A percentile compares a stretch with the other conserved stretches of the same genome.
Evolutionary conservation across 1,140 invertebrate genomes (phyloP).

Genomic region (Lanistes nyassanus): DNA sequence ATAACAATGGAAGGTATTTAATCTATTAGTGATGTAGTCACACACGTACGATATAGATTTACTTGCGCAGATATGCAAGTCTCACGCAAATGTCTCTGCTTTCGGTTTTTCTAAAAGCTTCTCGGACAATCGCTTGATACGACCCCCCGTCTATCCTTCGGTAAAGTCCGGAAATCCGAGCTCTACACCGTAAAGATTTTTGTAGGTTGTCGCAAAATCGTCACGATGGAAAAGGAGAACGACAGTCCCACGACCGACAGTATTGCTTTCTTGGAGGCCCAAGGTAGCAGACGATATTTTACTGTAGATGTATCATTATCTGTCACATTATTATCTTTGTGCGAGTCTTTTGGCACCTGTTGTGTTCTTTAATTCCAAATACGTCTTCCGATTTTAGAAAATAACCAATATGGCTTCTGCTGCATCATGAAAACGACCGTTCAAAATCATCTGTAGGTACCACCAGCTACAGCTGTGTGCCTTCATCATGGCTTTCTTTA

Average conservation of each 20-base stretch:
- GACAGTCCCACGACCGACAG: conserved; percentile 43
- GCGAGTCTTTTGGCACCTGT: not conserved
- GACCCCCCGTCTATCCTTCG: conserved; percentile 3
- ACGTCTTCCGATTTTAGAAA: not conserved
- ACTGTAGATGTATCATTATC: not conserved
- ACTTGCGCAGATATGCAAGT: too few relatives aligned
- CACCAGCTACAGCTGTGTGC: not conserved
- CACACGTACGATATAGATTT: too few relatives aligned
- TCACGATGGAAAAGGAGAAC: conserved; percentile 42
- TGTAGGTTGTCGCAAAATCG: conserved; percentile 47
- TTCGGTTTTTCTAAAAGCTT: not conserved
- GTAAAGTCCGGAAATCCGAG: conserved; percentile 28
- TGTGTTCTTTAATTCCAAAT: not conserved
- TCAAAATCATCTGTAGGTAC: not conserved
- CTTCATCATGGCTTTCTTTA: too few relatives aligned
- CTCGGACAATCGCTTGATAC: not conserved
- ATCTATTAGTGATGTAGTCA: too few relatives aligned
- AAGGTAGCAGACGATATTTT: conserved; percentile 28
- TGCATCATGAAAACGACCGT: not conserved
- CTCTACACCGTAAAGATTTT: conserved; percentile 10
- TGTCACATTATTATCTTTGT: too few relatives aligned
- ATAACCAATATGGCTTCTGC: conserved; percentile 18
- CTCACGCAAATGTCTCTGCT: too few relatives aligned
- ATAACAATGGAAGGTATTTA: too few relatives aligned
- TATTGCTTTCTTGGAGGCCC: conserved; percentile 30